These are phyloP conservation scores for Lycophotia porphyrea DNA, from an alignment of 2,888 invertebrate species.

Conservation along the genomic window DNA sequence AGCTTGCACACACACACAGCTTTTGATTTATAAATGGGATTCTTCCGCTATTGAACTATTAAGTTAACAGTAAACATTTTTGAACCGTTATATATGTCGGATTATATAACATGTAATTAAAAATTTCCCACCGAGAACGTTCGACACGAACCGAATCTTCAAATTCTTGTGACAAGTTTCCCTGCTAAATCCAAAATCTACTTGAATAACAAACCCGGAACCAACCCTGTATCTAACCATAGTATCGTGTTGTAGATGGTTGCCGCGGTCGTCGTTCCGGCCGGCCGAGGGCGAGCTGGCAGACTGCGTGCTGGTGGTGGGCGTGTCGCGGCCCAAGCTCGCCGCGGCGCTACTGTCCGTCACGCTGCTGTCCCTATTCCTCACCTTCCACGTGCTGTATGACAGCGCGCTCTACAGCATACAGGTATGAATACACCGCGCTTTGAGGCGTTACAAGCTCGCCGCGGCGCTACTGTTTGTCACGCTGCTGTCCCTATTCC, in stretches of 20 bases:
- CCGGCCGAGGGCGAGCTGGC: constrained; percentile 95
- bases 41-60: neutral
- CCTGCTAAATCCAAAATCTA: neutral
- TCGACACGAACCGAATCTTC: neutral
- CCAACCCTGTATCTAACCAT: neutral
- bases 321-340: constrained; percentile 95
- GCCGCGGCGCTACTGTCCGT: constrained; percentile 95
- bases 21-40: neutral
- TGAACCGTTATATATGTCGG: no score
- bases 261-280: constrained; percentile 95
- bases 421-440: constrained; percentile 83
- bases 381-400: constrained; percentile 96
- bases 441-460: neutral
- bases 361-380: constrained; percentile 94
- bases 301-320: constrained; percentile 96
- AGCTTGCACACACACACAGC: neutral
- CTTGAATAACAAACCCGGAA: neutral
- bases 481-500: constrained; percentile 94
- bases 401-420: constrained; percentile 96
- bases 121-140: neutral
- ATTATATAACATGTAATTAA: neutral
- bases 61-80: no score
- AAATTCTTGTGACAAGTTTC: neutral
- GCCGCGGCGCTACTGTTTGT: constrained; percentile 91
- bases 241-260: constrained; percentile 92